Evolutionary conservation across 2,113 vertebrate species (phyloP), one percentile per base, ranked within the genome.

Genomic region (Tyto alba): DNA sequence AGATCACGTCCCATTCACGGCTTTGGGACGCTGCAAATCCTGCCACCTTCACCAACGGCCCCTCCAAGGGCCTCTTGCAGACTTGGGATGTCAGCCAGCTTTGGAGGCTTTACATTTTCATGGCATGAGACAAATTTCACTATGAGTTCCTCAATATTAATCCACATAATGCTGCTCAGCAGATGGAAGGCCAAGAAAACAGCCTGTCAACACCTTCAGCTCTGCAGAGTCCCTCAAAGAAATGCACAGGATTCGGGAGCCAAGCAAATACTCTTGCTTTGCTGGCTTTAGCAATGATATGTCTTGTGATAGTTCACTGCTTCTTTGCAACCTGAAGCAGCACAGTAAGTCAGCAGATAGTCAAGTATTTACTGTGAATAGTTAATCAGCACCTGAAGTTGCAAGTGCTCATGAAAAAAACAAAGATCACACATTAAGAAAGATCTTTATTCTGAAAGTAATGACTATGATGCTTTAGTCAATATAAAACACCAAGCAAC

Each of bases 71-170:
- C 96, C 94, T 90, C 96, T 94, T 26, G 2, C 53, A 93, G 86
- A 74, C 84, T 73, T 81, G 93, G 94, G 94, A 95, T 88, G 74
- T 59, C 92, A 95, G 91, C 89, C 94, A 97, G 84, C 55, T 95
- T 64, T 22, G 36, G 43, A 95, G 38, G 89, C 79, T 95, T 95
- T 95, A 93, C 77, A 96, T 95, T 97, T 96, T 89, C 93, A 0
- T 92, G 86, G 89, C 91, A 94, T 96, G 87, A 95, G 89, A 85
- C 91, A 97, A 87, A 96, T 89, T 94, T 95, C 15, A 9, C 75
- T 91, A 32, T 11, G 8, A 94, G 94, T 38, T 95, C 87, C 87
- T 88, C 93, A n/a, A 1, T 71, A 87, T 68, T 91, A 93, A 96
- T 90, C 75, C 94, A 67, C 68, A 60, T 41, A 79, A 89, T 3